Evolutionary conservation across 92 coral and sea anemone species (phyloP).

Genomic region (Zoanthus solanderi): DNA sequence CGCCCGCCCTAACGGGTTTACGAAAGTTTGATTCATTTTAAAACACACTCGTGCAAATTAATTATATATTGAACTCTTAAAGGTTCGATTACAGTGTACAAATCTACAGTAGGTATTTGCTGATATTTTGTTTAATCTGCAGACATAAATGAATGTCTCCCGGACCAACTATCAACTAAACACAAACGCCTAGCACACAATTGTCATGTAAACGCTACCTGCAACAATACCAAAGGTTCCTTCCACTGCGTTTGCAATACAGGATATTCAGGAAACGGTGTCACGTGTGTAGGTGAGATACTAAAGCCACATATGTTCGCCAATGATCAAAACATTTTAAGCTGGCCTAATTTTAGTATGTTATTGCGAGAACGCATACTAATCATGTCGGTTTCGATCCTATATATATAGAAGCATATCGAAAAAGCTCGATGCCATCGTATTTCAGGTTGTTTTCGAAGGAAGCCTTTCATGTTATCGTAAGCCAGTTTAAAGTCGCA

Average conservation of each 20-base stretch:
- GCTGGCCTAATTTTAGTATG: too few relatives aligned
- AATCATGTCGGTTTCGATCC: too few relatives aligned
- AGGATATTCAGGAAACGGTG: constrained; percentile 66
- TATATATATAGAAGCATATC: too few relatives aligned
- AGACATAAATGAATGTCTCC: constrained; percentile 66
- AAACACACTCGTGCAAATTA: too few relatives aligned
- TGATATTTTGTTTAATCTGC: neutral
- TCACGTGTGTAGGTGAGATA: constrained; percentile 50
- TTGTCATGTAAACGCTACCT: constrained; percentile 70
- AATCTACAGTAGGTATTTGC: neutral
- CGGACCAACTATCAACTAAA: constrained; percentile 35
- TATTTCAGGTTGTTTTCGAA: too few relatives aligned
- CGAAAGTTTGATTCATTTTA: too few relatives aligned
- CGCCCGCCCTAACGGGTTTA: too few relatives aligned
- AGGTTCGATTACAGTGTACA: neutral
- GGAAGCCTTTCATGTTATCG: too few relatives aligned
- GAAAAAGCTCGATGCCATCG: too few relatives aligned
- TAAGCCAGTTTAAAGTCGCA: too few relatives aligned
- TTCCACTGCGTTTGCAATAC: constrained; percentile 62
- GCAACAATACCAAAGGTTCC: constrained; percentile 70
- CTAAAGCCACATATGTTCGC: neutral
- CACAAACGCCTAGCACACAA: constrained; percentile 63
- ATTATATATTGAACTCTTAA: neutral
- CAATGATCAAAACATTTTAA: neutral
- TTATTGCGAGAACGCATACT: too few relatives aligned